phyloP scores from a whole-genome alignment of 2,113 vertebrate genomes.

The Vicugna pacos region DNA sequence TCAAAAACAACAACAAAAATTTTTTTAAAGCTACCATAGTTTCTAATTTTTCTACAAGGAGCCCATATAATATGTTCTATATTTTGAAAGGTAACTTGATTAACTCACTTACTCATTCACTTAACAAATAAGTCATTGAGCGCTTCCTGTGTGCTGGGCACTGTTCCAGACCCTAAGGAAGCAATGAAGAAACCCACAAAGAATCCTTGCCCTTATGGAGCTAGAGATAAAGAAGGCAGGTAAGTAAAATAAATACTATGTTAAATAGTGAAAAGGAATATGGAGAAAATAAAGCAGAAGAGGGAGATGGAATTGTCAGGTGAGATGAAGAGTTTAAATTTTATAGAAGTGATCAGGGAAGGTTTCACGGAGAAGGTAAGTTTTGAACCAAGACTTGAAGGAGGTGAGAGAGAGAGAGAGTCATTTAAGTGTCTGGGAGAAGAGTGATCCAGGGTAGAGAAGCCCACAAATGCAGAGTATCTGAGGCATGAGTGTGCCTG shows the following conservation, averaged over 20 bases:
- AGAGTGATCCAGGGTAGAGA: not conserved
- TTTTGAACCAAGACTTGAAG: constrained; percentile 29
- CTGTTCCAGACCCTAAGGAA: not conserved
- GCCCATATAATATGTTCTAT: not conserved
- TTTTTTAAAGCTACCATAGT: not conserved
- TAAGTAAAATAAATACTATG: not conserved
- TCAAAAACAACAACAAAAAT: too few species aligned
- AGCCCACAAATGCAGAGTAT: not conserved
- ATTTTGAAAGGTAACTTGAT: not conserved
- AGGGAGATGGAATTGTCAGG: not conserved
- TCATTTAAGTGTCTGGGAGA: not conserved
- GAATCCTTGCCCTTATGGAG: not conserved
- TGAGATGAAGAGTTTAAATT: not conserved
- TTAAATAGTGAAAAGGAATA: not conserved
- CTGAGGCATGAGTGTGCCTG: not conserved
- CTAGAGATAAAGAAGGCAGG: not conserved
- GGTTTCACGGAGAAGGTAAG: not conserved
- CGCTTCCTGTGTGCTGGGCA: not conserved
- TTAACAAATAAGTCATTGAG: not conserved
- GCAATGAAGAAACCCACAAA: not conserved
- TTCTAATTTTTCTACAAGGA: constrained; percentile 1
- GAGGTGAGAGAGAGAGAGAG: not conserved
- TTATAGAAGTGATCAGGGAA: not conserved
- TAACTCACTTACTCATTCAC: not conserved
- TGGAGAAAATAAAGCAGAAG: not conserved